phyloP scores from a whole-genome alignment of 2,113 vertebrate species.

The Orthochromis malagaraziensis region DNA sequence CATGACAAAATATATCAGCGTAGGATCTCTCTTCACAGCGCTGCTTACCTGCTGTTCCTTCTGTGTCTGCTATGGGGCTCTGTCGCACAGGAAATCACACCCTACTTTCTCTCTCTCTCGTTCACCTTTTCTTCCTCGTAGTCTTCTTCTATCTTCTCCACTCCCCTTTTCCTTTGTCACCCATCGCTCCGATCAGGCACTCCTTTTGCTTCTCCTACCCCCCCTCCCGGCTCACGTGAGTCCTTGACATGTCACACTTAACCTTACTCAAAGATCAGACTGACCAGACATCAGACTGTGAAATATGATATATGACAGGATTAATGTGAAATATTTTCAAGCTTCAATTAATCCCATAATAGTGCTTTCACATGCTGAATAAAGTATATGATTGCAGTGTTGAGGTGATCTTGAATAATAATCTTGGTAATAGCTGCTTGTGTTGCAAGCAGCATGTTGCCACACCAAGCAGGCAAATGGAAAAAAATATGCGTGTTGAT shows the following conservation, averaged over 20 bases:
- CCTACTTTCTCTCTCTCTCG: neutral
- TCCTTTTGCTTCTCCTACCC: neutral
- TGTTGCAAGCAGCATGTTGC: neutral
- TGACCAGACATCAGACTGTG: neutral
- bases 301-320: neutral
- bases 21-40: neutral
- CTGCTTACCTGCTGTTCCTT: conserved; percentile 64
- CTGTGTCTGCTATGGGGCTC: conserved; percentile 74
- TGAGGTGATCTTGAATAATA: neutral
- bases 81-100: conserved; percentile 70
- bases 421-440: neutral
- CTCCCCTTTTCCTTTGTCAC: conserved; percentile 46
- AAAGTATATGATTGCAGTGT: neutral
- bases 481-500: neutral
- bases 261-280: conserved; percentile 10
- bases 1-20: neutral
- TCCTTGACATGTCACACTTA: conserved; percentile 39
- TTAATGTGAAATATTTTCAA: neutral
- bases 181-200: conserved; percentile 36
- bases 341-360: neutral
- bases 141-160: neutral
- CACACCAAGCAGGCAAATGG: neutral
- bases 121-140: neutral
- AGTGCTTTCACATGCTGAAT: neutral
- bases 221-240: neutral